phyloP scores from a whole-genome alignment of 1,140 invertebrate genomes.

The Drosophila novamexicana region DNA sequence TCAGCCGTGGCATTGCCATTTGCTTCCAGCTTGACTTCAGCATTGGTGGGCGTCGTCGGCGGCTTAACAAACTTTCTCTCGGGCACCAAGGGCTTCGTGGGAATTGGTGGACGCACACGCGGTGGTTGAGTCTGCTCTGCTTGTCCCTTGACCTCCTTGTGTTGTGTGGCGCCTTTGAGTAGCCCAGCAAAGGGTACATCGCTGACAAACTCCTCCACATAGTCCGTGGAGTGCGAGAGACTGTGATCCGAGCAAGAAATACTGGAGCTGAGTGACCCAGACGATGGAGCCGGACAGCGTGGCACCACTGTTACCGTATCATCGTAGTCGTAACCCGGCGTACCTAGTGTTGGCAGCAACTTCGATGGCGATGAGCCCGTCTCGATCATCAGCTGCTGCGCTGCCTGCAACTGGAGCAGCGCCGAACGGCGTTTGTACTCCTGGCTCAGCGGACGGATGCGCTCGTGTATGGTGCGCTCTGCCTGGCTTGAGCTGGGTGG shows the following conservation, averaged over 20 bases:
- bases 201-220: conserved; percentile 93
- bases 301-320: conserved; percentile 72
- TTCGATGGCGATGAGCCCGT: conserved; percentile 75
- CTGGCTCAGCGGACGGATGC: conserved; percentile 95
- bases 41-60: conserved; percentile 56
- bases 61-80: conserved; percentile 70
- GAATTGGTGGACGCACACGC: conserved; percentile 60
- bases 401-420: conserved; percentile 68
- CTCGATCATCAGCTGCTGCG: conserved; percentile 76
- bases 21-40: conserved; percentile 50
- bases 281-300: conserved; percentile 69
- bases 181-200: conserved; percentile 94
- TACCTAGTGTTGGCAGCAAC: conserved; percentile 60
- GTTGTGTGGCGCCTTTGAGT: conserved; percentile 89
- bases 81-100: conserved; percentile 65
- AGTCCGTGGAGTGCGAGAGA: conserved; percentile 90
- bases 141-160: conserved; percentile 60
- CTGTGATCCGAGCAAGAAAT: conserved; percentile 90
- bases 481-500: conserved; percentile 96
- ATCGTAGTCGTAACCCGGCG: conserved; percentile 68
- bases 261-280: conserved; percentile 85
- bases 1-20: conserved; percentile 51
- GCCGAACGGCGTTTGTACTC: conserved; percentile 81
- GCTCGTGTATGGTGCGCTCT: conserved; percentile 94
- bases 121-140: conserved; percentile 54